A percentile compares a stretch with the other conserved stretches of the same genome.
Evolutionary conservation across 2,797 vertebrate genomes (phyloP).

Genomic region (Scomberomorus guttatus): DNA sequence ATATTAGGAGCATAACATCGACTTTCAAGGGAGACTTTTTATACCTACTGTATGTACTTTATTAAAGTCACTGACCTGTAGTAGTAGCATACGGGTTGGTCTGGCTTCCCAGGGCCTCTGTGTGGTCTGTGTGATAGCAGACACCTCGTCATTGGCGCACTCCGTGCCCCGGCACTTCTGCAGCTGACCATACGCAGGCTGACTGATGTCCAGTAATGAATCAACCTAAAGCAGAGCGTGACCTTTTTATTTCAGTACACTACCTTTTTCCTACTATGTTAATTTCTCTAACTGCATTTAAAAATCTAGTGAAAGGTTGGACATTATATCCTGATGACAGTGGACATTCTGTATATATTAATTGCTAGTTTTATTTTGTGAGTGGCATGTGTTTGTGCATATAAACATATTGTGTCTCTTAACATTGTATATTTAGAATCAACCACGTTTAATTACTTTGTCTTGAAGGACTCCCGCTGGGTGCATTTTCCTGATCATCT

Average conservation of each 20-base stretch:
- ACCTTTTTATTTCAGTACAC: not conserved
- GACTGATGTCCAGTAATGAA: conserved; percentile 94
- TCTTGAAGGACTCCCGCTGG: conserved; percentile 33
- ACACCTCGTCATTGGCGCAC: conserved; percentile 91
- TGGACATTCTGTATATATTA: not conserved
- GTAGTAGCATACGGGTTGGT: conserved; percentile 92
- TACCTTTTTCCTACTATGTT: conserved; percentile 2
- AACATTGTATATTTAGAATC: not conserved
- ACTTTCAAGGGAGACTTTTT: not conserved
- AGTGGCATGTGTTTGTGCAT: not conserved
- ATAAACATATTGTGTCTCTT: not conserved
- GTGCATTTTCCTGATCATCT: conserved; percentile 15
- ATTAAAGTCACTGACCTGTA: conserved; percentile 85
- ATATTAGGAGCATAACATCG: conserved; percentile 6
- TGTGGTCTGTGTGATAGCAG: conserved; percentile 87
- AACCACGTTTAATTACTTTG: conserved; percentile 17
- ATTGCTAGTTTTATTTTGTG: conserved; percentile 5
- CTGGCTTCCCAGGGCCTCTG: conserved; percentile 93
- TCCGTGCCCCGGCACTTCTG: conserved; percentile 90
- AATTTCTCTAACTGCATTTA: not conserved
- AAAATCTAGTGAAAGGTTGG: not conserved
- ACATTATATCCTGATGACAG: not conserved
- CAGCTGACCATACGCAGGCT: conserved; percentile 93
- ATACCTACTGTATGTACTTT: not conserved
- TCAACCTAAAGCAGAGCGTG: conserved; percentile 81